phyloP scores from a whole-genome alignment of 2,797 vertebrate species.

The Rhinogobio ventralis region DNA sequence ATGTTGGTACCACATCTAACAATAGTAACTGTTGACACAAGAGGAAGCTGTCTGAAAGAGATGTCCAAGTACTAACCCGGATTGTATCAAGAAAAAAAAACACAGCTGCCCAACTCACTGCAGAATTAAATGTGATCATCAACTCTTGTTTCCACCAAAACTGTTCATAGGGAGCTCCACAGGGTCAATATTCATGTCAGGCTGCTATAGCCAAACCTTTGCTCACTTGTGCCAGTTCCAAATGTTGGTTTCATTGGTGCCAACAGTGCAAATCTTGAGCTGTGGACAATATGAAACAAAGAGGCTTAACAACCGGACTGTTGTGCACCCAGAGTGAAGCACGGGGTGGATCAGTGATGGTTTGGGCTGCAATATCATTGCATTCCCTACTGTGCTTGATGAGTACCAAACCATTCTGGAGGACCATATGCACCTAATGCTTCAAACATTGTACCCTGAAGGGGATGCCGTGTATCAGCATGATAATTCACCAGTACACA shows the following conservation, averaged over 20 bases:
- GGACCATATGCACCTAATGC: not conserved
- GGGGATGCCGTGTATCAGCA: not conserved
- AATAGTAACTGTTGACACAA: not conserved
- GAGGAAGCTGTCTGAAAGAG: not conserved
- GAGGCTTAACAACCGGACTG: not conserved
- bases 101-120: not conserved
- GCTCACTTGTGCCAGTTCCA: not conserved
- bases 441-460: not conserved
- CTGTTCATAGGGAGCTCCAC: too few species aligned
- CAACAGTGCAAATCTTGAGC: not conserved
- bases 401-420: not conserved
- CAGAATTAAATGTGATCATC: not conserved
- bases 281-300: not conserved
- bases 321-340: not conserved
- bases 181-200: not conserved
- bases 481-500: not conserved
- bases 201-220: not conserved
- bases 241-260: not conserved
- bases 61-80: not conserved
- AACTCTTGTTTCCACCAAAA: too few species aligned
- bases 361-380: not conserved
- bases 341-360: not conserved
- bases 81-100: not conserved
- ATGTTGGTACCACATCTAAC: not conserved
- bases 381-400: not conserved